Percentiles rank a stretch among this genome's conserved stretches.
These are phyloP conservation scores for Colossoma macropomum DNA, from an alignment of 2,113 vertebrate genomes.

Conservation along the genomic window DNA sequence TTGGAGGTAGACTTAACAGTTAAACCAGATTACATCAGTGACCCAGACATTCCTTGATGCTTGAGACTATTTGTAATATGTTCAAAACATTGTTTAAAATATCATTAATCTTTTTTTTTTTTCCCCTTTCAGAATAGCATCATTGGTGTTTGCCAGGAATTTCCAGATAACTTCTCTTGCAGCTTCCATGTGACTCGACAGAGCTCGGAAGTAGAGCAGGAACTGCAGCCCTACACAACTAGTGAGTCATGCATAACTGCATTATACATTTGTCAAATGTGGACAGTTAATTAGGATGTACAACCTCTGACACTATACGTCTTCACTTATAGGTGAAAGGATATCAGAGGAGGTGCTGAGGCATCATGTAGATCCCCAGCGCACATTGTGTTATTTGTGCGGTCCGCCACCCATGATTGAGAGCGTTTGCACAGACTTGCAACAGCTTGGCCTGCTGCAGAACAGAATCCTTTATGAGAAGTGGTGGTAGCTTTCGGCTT, in stretches of 20 bases:
- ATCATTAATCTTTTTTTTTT: background rate
- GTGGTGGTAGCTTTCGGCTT: constrained; percentile 86
- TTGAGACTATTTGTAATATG: background rate
- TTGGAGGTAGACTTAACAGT: no score
- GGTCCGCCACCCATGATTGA: constrained; percentile 96
- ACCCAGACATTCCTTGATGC: no score
- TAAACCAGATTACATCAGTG: no score
- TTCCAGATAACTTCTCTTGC: constrained; percentile 87
- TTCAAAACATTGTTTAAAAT: background rate
- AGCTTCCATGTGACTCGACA: constrained; percentile 89
- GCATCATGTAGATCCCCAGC: constrained; percentile 74
- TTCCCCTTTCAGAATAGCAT: constrained; percentile 79
- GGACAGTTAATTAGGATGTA: background rate
- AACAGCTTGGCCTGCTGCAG: constrained; percentile 76
- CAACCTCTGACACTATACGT: constrained; percentile 46
- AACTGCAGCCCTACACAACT: constrained; percentile 81
- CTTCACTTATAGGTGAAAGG: constrained; percentile 80
- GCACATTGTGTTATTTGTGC: constrained; percentile 92
- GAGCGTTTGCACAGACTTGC: constrained; percentile 82
- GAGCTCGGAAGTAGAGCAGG: constrained; percentile 75
- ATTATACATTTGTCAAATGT: background rate
- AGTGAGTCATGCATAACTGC: constrained; percentile 72
- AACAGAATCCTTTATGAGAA: constrained; percentile 91
- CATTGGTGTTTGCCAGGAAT: constrained; percentile 64
- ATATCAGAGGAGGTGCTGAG: constrained; percentile 82